Conservation (phyloP, 2,113 vertebrate species). For the Microtus richardsoni region DNA sequence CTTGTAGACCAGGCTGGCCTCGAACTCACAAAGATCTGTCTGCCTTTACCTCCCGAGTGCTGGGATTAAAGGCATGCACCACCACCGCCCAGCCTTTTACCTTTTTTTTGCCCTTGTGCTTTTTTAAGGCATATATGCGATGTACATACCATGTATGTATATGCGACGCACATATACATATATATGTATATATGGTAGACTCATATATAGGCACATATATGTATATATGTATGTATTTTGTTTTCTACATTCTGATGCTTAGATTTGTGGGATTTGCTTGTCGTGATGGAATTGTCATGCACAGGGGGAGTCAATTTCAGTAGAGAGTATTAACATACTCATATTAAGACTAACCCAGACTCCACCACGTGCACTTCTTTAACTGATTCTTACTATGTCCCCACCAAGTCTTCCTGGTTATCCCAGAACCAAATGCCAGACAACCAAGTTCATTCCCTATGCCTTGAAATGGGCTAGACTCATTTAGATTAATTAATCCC, state of each 20-base stretch:
- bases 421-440: background rate
- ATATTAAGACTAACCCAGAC: background rate
- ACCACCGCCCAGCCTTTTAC: no score
- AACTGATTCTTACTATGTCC: background rate
- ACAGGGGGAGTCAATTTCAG: background rate
- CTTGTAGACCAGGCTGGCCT: no score
- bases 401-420: background rate
- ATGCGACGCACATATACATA: background rate
- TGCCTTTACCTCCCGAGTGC: no score
- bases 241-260: background rate
- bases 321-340: background rate
- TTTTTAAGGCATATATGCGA: background rate
- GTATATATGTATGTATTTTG: background rate
- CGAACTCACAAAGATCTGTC: no score
- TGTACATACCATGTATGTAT: no score
- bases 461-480: background rate
- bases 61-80: no score
- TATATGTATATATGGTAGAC: no score
- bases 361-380: background rate
- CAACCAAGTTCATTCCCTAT: rapidly evolving
- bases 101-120: no score
- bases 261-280: background rate
- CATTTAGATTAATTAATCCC: background rate
- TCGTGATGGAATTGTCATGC: background rate
- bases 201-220: no score